Percentiles rank a stretch among this genome's conserved stretches.
Conservation (phyloP, 2,113 vertebrate species). For the Dasyprocta punctata region DNA sequence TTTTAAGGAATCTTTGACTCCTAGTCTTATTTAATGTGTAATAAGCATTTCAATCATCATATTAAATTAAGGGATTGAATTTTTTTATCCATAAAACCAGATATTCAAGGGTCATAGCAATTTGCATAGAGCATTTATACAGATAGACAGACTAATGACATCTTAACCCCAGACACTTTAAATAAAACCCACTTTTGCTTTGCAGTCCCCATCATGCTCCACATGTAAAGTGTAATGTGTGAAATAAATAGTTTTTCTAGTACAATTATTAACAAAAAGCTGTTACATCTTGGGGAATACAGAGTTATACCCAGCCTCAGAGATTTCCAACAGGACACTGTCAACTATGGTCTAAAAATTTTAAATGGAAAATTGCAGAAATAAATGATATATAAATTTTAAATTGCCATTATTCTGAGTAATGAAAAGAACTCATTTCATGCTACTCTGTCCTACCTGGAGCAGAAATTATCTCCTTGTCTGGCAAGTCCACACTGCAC, state of each 20-base stretch:
- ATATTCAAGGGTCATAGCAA: background rate
- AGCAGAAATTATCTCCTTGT: background rate
- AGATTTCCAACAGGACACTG: background rate
- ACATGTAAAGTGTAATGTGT: background rate
- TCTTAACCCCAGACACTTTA: background rate
- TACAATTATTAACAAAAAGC: background rate
- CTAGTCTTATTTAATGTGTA: background rate
- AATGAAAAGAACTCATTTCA: too few relatives aligned
- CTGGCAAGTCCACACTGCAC: background rate
- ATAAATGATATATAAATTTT: background rate
- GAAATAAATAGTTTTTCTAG: background rate
- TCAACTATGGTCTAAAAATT: background rate
- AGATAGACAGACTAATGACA: background rate
- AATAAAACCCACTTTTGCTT: background rate
- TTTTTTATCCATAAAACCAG: background rate
- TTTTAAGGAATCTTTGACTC: constrained; percentile 16
- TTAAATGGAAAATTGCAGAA: background rate
- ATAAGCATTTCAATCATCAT: background rate
- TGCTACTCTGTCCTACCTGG: too few relatives aligned
- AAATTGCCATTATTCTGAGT: background rate
- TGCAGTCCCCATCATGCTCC: background rate
- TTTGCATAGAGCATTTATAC: background rate
- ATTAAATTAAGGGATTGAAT: background rate
- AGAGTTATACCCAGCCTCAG: background rate
- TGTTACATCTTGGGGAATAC: background rate